Base-by-base conservation (phyloP, 2,888 invertebrate genomes). In the Epinotia bilunana region DNA sequence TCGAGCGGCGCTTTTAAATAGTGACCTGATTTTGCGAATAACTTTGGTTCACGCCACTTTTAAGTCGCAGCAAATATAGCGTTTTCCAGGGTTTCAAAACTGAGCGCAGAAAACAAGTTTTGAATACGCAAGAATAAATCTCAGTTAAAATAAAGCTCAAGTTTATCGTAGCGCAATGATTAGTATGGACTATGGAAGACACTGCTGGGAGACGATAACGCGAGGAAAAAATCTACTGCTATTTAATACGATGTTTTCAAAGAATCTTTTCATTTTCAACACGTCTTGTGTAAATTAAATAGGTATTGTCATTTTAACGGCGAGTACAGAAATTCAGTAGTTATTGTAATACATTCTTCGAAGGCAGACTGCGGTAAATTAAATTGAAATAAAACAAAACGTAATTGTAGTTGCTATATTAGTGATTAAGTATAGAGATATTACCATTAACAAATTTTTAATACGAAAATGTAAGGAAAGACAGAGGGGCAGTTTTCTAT, bases 121-220 rank as follows among this genome's bases (percentile, higher is more conserved):
- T n/a, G 9, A n/a, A 33, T 67, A 53, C 55, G 55, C 33, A 28
- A 55, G 67, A 67, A 55, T 55, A 67, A 67, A 67, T 67, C 33
- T 12, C n/a, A 67, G 53, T 33, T 49, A 64, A 49, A 55, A 20
- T 20, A 3, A 53, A 63, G 43, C 20, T 49, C 23, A 12, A 55
- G 18, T 55, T 55, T 53, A 28, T 28, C 5, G 28, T 11, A 23
- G 64, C 64, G 28, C n/a, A 28, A 53, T 46, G 63, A 64, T 65
- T 65, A 28, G 64, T 53, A 65, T 65, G 53, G 53, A 28, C 23
- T 28, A 28, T 3, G 23, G 23, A 28, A 28, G 23, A 28, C n/a
- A 57, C 64, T 23, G 1, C 20, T 43, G 2, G 3, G 43, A 53
- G 23, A 43, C n/a, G 39, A 43, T 16, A 43, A 64, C 23, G 46